Evolutionary conservation across 2,888 invertebrate species (phyloP).

Genomic region (Eupithecia tripunctaria): DNA sequence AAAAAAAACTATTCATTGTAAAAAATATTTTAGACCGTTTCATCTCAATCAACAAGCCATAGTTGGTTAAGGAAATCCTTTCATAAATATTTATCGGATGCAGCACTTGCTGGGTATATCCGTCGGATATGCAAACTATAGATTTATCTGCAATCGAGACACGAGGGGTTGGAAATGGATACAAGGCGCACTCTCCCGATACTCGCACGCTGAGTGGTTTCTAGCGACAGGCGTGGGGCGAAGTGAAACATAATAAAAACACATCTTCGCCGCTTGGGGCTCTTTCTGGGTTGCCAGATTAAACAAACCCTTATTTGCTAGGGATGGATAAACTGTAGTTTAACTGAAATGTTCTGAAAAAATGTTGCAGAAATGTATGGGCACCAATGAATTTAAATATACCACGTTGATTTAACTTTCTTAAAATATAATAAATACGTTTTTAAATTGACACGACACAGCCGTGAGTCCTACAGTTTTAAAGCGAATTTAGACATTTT

Average conservation of each 20-base stretch:
- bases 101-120: conserved; percentile 37
- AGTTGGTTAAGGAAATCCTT: conserved; percentile 48
- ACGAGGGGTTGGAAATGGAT: conserved; percentile 53
- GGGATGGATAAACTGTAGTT: conserved; percentile 7
- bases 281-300: conserved; percentile 35
- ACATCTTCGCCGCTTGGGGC: conserved; percentile 60
- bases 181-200: conserved; percentile 41
- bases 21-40: conserved; percentile 15
- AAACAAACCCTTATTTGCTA: conserved; percentile 30
- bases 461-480: no score
- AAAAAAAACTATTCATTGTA: not conserved
- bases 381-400: not conserved
- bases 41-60: conserved; percentile 25
- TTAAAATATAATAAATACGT: not conserved
- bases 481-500: not conserved
- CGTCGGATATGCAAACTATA: conserved; percentile 55
- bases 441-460: no score
- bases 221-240: conserved; percentile 55
- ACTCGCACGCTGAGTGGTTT: conserved; percentile 66
- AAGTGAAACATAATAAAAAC: conserved; percentile 71
- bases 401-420: not conserved
- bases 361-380: not conserved
- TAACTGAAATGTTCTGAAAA: not conserved
- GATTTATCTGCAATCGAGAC: conserved; percentile 53
- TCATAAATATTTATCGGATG: conserved; percentile 52